These are phyloP conservation scores for Astreopora myriophthalma DNA, from an alignment of 64 coral and sea anemone genomes.

Conservation along the genomic window DNA sequence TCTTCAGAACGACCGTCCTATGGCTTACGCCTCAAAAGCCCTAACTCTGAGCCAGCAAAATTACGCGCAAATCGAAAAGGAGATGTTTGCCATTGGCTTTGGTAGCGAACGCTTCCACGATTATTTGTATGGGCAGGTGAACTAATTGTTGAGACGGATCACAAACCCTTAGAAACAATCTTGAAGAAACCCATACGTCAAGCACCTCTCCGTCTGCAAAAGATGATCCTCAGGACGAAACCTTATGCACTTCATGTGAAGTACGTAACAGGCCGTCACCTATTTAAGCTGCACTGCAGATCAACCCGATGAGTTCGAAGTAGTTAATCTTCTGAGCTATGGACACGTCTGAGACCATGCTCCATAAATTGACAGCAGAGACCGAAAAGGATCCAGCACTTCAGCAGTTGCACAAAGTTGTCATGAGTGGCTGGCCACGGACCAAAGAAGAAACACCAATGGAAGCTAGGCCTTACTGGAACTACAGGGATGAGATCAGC, in stretches of 20 bases:
- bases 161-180: neutral
- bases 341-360: too few relatives aligned
- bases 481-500: slow-evolving; percentile 19
- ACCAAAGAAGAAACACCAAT: slow-evolving; percentile 22
- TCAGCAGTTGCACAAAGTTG: slow-evolving; percentile 22
- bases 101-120: neutral
- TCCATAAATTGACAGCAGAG: too few relatives aligned
- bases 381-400: neutral
- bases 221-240: neutral
- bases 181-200: neutral
- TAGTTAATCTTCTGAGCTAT: too few relatives aligned
- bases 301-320: too few relatives aligned
- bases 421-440: slow-evolving; percentile 12
- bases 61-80: slow-evolving; percentile 48
- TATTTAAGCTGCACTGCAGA: neutral
- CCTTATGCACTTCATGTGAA: neutral
- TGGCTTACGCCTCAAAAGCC: too few relatives aligned
- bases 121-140: neutral
- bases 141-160: neutral
- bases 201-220: neutral
- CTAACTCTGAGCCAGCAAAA: slow-evolving; percentile 40
- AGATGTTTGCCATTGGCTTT: slow-evolving; percentile 20
- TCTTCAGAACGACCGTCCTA: too few relatives aligned
- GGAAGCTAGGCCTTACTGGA: slow-evolving; percentile 28
- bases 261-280: neutral